phyloP scores from a whole-genome alignment of 2,113 vertebrate species.

The Chaenocephalus aceratus region DNA sequence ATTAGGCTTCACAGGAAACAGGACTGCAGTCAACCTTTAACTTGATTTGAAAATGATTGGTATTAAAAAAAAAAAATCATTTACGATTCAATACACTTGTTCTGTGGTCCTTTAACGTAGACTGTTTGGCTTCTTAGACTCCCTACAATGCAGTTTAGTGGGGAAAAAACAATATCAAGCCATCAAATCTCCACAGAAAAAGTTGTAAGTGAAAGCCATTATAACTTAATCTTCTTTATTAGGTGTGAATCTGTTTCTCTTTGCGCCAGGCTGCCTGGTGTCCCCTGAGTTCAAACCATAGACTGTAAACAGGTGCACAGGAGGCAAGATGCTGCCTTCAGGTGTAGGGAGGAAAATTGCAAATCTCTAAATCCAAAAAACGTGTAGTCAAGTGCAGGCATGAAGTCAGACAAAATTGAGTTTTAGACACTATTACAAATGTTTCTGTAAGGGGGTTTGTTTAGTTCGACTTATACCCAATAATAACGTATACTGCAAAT shows the following conservation, averaged over 20 bases:
- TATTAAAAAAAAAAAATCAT: background rate
- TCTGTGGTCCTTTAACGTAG: background rate
- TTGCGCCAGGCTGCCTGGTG: background rate
- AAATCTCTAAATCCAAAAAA: background rate
- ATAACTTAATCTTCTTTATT: background rate
- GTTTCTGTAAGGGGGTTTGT: background rate
- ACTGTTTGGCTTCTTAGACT: background rate
- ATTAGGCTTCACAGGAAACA: background rate
- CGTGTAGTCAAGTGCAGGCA: too few relatives aligned
- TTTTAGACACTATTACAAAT: background rate
- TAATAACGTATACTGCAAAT: too few relatives aligned
- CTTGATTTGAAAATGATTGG: background rate
- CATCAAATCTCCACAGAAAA: background rate
- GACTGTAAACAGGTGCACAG: constrained; percentile 48
- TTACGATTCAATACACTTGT: background rate
- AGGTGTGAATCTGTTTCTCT: constrained; percentile 3
- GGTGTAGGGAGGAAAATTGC: background rate
- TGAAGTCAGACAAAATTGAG: background rate
- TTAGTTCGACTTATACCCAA: too few relatives aligned
- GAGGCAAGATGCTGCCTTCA: constrained; percentile 55
- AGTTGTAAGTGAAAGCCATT: background rate
- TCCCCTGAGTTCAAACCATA: constrained; percentile 2
- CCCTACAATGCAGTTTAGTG: background rate
- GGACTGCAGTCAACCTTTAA: background rate
- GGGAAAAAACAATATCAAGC: background rate